Percentiles rank a stretch among this genome's conserved stretches.
phyloP scores from a whole-genome alignment of 2,113 vertebrate species.

The Paradoxurus hermaphroditus region DNA sequence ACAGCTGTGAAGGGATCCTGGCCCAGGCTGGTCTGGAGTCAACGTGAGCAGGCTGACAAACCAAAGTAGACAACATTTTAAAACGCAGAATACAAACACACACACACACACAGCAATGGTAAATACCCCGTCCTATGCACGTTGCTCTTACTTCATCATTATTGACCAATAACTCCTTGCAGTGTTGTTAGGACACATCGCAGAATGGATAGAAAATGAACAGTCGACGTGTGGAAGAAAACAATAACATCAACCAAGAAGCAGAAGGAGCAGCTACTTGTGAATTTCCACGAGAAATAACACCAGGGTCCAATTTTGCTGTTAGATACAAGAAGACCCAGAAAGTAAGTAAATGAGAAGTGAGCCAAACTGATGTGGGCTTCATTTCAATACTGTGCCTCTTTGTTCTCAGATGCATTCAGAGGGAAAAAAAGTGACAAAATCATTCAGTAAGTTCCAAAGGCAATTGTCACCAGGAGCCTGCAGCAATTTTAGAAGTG shows the following conservation, averaged over 20 bases:
- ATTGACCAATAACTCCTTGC: not conserved
- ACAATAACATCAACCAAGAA: not conserved
- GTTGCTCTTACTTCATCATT: not conserved
- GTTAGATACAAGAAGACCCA: not conserved
- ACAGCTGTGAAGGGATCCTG: slow-evolving; percentile 60
- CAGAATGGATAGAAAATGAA: slow-evolving; percentile 6
- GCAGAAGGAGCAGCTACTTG: not conserved
- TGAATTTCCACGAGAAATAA: slow-evolving; percentile 40
- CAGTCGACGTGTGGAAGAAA: not conserved
- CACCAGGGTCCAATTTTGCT: not conserved
- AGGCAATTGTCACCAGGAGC: not conserved
- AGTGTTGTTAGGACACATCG: not conserved
- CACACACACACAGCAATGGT: not conserved
- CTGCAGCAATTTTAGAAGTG: not conserved
- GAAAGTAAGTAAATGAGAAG: slow-evolving; percentile 48
- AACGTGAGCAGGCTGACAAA: slow-evolving; percentile 18
- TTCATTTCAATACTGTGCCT: not conserved
- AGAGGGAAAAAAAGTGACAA: slow-evolving; percentile 3
- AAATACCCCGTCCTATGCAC: not conserved
- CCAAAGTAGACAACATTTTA: not conserved
- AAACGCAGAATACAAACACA: not conserved
- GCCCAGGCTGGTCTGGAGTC: slow-evolving; percentile 14
- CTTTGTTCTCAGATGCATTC: slow-evolving; percentile 16
- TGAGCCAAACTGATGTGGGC: not conserved
- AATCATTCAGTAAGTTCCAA: not conserved